Percentiles rank a stretch among this genome's conserved stretches.
These are phyloP conservation scores for Enteromius thamalakanensis DNA, from an alignment of 2,797 vertebrate genomes.

Conservation along the genomic window DNA sequence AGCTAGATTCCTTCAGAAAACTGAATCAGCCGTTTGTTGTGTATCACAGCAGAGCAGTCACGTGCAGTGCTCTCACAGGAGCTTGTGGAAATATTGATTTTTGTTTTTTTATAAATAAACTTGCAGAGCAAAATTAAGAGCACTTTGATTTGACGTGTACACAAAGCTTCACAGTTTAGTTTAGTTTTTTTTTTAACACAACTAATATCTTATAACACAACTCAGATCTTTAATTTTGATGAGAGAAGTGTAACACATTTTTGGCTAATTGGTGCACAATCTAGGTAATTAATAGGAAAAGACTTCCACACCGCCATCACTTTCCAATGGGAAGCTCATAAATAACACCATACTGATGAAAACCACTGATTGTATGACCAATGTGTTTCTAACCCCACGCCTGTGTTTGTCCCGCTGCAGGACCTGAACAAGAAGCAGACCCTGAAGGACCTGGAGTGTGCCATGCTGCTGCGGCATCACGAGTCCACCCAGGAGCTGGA, in stretches of 20 bases:
- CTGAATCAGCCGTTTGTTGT: no score
- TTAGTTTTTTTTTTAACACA: neutral
- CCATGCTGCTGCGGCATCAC: constrained; percentile 89
- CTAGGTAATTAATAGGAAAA: neutral
- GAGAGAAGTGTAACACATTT: neutral
- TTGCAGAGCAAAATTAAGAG: neutral
- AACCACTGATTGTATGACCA: neutral
- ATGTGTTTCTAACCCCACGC: neutral
- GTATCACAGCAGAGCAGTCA: neutral
- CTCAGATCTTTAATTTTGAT: neutral
- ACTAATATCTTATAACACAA: no score
- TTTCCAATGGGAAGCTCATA: neutral
- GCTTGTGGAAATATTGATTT: neutral
- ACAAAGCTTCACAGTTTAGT: neutral
- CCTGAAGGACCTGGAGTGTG: constrained; percentile 91
- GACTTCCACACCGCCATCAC: neutral
- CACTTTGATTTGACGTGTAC: neutral
- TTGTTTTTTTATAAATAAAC: neutral
- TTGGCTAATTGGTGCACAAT: neutral
- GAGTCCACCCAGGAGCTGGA: constrained; percentile 93
- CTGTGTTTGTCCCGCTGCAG: constrained; percentile 64
- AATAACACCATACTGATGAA: neutral
- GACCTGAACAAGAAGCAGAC: constrained; percentile 96
- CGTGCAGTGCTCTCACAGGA: neutral
- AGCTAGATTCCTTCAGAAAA: neutral